phyloP scores from a whole-genome alignment of 1,140 invertebrate species.

The Penaeus chinensis region DNA sequence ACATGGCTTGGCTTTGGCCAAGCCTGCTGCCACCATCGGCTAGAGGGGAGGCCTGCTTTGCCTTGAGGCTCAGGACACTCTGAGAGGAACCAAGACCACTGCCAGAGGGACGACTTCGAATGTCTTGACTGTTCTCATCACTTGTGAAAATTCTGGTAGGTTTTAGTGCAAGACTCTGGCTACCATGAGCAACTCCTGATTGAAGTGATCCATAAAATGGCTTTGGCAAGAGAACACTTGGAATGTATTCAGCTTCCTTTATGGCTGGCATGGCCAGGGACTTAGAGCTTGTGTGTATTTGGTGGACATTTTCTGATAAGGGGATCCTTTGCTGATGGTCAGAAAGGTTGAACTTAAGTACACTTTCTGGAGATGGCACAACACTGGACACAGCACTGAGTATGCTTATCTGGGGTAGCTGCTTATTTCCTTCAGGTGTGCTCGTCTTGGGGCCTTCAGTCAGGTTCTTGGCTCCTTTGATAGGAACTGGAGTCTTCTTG shows the following conservation, averaged over 20 bases:
- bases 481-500: slow-evolving; percentile 1
- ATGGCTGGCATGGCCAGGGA: slow-evolving; percentile 13
- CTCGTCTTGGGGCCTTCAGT: slow-evolving; percentile 49
- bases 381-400: slow-evolving; percentile 62
- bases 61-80: neutral
- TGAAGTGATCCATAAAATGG: too few species aligned
- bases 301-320: slow-evolving; percentile 46
- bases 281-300: neutral
- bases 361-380: slow-evolving; percentile 53
- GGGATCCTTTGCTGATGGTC: slow-evolving; percentile 38
- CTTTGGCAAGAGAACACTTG: too few species aligned
- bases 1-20: slow-evolving; percentile 5
- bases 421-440: slow-evolving; percentile 50
- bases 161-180: too few species aligned
- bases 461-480: slow-evolving; percentile 15
- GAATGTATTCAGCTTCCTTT: slow-evolving; percentile 13
- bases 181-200: too few species aligned
- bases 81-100: too few species aligned
- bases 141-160: too few species aligned
- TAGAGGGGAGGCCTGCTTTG: neutral
- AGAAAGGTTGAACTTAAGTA: neutral
- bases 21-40: neutral
- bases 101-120: too few species aligned
- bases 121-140: too few species aligned
- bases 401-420: slow-evolving; percentile 56